These are phyloP conservation scores for Autographa pulchrina DNA, from an alignment of 2,888 invertebrate genomes.

Conservation along the genomic window DNA sequence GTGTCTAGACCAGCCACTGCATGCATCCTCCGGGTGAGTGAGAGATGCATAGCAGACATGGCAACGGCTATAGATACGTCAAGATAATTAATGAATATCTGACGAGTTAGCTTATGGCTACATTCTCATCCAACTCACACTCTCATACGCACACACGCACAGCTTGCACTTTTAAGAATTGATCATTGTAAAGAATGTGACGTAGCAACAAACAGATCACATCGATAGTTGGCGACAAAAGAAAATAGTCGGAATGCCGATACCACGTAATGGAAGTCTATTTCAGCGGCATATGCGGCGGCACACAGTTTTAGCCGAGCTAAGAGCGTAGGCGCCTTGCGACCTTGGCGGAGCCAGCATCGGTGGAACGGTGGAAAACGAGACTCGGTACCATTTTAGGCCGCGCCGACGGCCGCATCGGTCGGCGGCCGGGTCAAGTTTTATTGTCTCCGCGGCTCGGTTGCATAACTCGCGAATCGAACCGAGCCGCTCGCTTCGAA, in stretches of 20 bases:
- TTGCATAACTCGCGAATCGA: slow-evolving; percentile 82
- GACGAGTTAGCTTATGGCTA: slow-evolving; percentile 53
- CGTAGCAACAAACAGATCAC: slow-evolving; percentile 72
- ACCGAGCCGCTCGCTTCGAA: slow-evolving; percentile 77
- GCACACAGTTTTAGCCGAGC: slow-evolving; percentile 83
- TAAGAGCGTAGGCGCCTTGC: slow-evolving; percentile 86
- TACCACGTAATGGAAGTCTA: slow-evolving; percentile 83
- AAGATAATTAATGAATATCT: slow-evolving; percentile 65
- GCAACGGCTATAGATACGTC: slow-evolving; percentile 66
- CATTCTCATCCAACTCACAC: slow-evolving; percentile 44
- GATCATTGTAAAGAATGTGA: slow-evolving; percentile 67
- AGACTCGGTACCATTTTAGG: slow-evolving; percentile 88
- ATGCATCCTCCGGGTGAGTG: slow-evolving; percentile 69
- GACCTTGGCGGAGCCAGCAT: slow-evolving; percentile 83
- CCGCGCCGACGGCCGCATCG: slow-evolving; percentile 79
- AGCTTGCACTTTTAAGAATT: slow-evolving; percentile 71
- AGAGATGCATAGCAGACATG: slow-evolving; percentile 66
- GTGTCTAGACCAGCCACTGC: slow-evolving; percentile 65
- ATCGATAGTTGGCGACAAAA: slow-evolving; percentile 80
- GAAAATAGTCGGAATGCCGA: slow-evolving; percentile 84
- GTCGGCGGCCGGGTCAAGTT: slow-evolving; percentile 83
- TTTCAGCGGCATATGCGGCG: slow-evolving; percentile 82
- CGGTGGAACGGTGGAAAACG: slow-evolving; percentile 83
- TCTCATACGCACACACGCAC: slow-evolving; percentile 61
- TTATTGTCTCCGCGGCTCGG: slow-evolving; percentile 84